Evolutionary conservation across 2,797 vertebrate species (phyloP).

Genomic region (Bucorvus abyssinicus): DNA sequence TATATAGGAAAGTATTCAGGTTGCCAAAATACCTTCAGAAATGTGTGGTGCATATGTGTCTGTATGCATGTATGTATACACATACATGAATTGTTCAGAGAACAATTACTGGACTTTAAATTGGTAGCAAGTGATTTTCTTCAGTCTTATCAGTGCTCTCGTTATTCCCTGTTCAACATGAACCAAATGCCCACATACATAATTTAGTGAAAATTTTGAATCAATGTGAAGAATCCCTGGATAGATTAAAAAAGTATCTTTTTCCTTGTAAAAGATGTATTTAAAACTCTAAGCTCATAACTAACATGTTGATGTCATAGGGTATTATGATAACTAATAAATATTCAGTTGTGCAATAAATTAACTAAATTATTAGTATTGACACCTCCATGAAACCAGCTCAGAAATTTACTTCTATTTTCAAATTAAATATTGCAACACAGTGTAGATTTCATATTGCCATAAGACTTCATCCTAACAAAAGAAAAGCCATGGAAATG

Average conservation of each 20-base stretch:
- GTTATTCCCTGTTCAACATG: not conserved
- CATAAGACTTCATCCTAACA: not conserved
- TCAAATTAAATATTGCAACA: not conserved
- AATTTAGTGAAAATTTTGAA: not conserved
- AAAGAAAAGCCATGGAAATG: not conserved
- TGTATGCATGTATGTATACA: not conserved
- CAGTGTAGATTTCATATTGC: not conserved
- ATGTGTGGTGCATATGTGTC: not conserved
- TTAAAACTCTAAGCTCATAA: not conserved
- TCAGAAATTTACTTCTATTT: not conserved
- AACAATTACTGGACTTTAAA: not conserved
- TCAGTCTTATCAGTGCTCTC: not conserved
- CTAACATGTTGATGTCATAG: not conserved
- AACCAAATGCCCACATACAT: not conserved
- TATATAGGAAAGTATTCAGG: not conserved
- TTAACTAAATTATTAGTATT: not conserved
- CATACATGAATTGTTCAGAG: not conserved
- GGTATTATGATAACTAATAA: not conserved
- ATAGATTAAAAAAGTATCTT: not conserved
- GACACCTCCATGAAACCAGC: not conserved
- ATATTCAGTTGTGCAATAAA: not conserved
- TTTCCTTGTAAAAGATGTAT: not conserved
- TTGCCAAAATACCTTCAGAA: constrained; percentile 59
- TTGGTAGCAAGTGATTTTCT: not conserved
- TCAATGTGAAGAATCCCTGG: not conserved